A percentile compares a stretch with the other conserved stretches of the same genome.
phyloP scores from a whole-genome alignment of 64 coral and sea anemone species.

The Cladopsammia gracilis region DNA sequence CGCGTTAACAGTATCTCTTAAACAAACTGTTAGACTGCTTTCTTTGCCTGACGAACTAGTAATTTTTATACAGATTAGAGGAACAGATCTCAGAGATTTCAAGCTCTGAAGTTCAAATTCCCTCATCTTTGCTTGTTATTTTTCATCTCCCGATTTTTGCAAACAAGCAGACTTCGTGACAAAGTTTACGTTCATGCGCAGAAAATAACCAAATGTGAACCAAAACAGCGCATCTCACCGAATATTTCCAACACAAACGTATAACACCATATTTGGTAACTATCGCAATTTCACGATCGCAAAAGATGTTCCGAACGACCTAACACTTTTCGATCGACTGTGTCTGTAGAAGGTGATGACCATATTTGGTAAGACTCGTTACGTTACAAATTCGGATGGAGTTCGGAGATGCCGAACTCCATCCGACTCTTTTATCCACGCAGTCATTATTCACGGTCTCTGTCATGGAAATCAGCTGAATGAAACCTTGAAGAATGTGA shows the following conservation, averaged over 20 bases:
- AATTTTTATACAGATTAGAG: constrained; percentile 75
- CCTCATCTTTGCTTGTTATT: constrained; percentile 76
- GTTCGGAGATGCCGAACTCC: neutral
- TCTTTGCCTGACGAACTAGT: constrained; percentile 84
- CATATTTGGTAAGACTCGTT: neutral
- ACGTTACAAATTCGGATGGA: neutral
- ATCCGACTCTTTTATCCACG: constrained; percentile 13
- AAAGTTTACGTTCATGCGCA: constrained; percentile 51
- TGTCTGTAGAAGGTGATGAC: too few relatives aligned
- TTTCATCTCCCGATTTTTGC: constrained; percentile 26
- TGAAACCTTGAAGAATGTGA: constrained; percentile 15
- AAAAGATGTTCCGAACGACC: too few relatives aligned
- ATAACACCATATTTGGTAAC: constrained; percentile 8
- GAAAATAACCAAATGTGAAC: constrained; percentile 33
- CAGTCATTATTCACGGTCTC: constrained; percentile 6
- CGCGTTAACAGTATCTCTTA: constrained; percentile 64
- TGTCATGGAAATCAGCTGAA: constrained; percentile 29
- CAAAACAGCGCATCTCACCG: neutral
- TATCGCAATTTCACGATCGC: too few relatives aligned
- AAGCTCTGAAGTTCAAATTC: constrained; percentile 95
- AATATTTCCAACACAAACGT: neutral
- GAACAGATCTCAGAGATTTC: constrained; percentile 85
- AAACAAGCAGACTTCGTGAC: constrained; percentile 37
- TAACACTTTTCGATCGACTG: too few relatives aligned
- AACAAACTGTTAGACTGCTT: constrained; percentile 71